Base-by-base conservation (phyloP, 2,113 vertebrate genomes). In the Siniperca chuatsi region DNA sequence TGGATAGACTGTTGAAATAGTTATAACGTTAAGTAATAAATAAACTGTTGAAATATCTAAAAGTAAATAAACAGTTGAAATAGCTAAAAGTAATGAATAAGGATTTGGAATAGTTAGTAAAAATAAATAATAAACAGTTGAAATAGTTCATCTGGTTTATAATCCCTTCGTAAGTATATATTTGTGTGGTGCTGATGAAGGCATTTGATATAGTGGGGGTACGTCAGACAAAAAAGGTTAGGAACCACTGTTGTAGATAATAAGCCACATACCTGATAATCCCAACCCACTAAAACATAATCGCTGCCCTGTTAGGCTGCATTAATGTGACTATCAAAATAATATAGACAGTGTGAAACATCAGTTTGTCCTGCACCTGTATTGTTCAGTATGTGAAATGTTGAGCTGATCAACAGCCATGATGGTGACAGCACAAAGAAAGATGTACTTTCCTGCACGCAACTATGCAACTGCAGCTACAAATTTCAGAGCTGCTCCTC, bases 401-500 rank as follows among this genome's bases (percentile, higher is more conserved):
- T 33, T 62, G 66, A 75, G 64, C 33, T 20, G 70, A n/a, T 66
- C 68, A 75, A 79, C 65, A 79, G 69, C 25, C 50, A 6, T 23
- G 68, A 80, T 54, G 57, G 66, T 64, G 64, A 76, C 67, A 79
- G 67, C 69, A 77, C 55, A 81, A 78, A 79, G 48, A 66, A 44
- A 54, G 29, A 48, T 80, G 42, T 52, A 69, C 33, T 82, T 67
- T 58, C 21, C 81, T 35, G 62, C 65, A 67, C 20, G 21, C 64
- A 73, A 81, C 73, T 29, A 61, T 61, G 66, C n/a, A n/a, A n/a
- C 61, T 62, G 72, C 75, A 68, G 84, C 80, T 71, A 68, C 69
- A 79, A 21, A 58, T 82, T 83, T 72, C 79, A 46, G 48, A 86
- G 86, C 87, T 71, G 72, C 75, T 84, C 46, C 75, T 90, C 79